Conservation (phyloP, 2,113 vertebrate species). For the Saimiri boliviensis region DNA sequence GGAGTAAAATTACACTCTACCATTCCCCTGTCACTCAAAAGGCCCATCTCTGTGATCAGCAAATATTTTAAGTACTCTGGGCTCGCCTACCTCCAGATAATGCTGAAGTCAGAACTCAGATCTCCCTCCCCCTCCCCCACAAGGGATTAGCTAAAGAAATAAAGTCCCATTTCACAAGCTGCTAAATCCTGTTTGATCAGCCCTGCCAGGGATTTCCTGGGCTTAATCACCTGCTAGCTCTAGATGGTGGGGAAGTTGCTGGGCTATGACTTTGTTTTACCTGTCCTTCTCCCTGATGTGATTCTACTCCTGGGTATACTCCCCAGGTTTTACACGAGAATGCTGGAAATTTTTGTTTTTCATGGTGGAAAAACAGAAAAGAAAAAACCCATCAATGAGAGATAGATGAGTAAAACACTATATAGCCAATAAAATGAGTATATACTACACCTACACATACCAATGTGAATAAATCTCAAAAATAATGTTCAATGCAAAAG, state of each 20-base stretch:
- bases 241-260: slow-evolving; percentile 43
- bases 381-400: neutral
- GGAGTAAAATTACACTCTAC: neutral
- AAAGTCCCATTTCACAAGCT: slow-evolving; percentile 77
- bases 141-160: slow-evolving; percentile 50
- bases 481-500: slow-evolving; percentile 14
- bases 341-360: too few species aligned
- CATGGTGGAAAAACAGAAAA: neutral
- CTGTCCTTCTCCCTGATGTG: neutral
- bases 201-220: slow-evolving; percentile 75
- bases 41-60: neutral
- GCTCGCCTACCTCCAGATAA: neutral
- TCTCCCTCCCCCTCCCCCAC: neutral
- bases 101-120: neutral
- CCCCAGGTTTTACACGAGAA: neutral
- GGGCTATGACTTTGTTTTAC: slow-evolving; percentile 19
- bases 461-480: slow-evolving; percentile 6
- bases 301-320: neutral
- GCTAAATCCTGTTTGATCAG: slow-evolving; percentile 81
- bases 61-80: neutral
- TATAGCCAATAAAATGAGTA: neutral
- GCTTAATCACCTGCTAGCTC: slow-evolving; percentile 71
- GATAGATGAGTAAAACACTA: neutral
- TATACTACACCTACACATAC: neutral
- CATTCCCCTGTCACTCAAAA: neutral